Evolutionary conservation across 2,797 vertebrate species (phyloP).

Genomic region (Oryzias sinensis): DNA sequence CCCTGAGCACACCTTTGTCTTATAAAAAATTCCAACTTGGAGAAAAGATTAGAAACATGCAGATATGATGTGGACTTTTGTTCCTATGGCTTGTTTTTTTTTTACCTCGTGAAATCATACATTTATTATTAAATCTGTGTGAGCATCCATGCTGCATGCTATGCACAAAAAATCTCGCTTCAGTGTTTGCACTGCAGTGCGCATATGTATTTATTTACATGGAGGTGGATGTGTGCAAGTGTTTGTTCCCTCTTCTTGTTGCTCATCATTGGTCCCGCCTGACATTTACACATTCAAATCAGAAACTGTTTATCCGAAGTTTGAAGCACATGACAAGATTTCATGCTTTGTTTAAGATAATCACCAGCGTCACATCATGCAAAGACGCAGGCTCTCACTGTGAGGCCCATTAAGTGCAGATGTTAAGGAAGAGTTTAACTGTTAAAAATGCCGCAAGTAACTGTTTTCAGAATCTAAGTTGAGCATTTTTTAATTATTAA

Average conservation of each 20-base stretch:
- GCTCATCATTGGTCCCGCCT: conserved; percentile 30
- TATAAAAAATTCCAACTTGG: too few relatives aligned
- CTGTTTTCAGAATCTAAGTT: conserved; percentile 43
- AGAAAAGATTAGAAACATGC: too few relatives aligned
- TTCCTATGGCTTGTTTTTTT: too few relatives aligned
- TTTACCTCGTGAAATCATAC: too few relatives aligned
- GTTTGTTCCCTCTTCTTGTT: conserved; percentile 50
- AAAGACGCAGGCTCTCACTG: background rate
- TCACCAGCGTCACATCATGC: background rate
- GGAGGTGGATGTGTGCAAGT: conserved; percentile 25
- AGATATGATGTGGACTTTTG: too few relatives aligned
- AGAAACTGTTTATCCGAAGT: conserved; percentile 35
- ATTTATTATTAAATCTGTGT: background rate
- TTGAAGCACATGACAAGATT: conserved; percentile 45
- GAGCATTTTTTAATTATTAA: background rate
- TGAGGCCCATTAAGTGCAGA: background rate
- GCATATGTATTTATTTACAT: conserved; percentile 48
- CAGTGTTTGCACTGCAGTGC: background rate
- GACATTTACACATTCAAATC: conserved; percentile 73
- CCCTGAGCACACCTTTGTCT: too few relatives aligned
- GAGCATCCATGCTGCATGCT: background rate
- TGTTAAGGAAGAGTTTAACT: conserved; percentile 8
- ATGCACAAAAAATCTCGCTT: background rate
- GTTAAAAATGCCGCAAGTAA: conserved; percentile 9
- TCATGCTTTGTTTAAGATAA: conserved; percentile 28